Evolutionary conservation across 2,113 vertebrate species (phyloP).

Genomic region (Cervus canadensis): DNA sequence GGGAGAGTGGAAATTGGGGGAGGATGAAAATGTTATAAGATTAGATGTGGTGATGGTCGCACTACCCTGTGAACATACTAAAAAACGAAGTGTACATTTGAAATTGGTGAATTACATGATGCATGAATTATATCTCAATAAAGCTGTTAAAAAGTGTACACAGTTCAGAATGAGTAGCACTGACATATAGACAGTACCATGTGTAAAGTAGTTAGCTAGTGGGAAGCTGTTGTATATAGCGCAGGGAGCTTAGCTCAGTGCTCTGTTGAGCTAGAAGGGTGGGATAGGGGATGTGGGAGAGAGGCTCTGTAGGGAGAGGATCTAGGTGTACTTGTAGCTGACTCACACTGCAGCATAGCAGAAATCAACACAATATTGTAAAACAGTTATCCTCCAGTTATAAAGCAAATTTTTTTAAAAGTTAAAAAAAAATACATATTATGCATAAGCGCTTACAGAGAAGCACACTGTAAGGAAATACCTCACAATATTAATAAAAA

Average conservation of each 20-base stretch:
- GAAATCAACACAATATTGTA: not conserved
- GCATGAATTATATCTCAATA: not conserved
- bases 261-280: not conserved
- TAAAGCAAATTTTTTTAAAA: not conserved
- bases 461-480: not conserved
- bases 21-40: conserved; percentile 5
- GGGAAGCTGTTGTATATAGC: not conserved
- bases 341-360: not conserved
- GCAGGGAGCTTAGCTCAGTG: not conserved
- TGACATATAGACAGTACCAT: not conserved
- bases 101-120: not conserved
- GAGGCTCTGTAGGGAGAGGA: not conserved
- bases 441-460: not conserved
- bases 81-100: not conserved
- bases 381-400: not conserved
- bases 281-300: not conserved
- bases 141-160: not conserved
- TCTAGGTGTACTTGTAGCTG: not conserved
- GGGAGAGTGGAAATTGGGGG: not conserved
- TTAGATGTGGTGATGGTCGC: not conserved
- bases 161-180: not conserved
- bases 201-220: not conserved
- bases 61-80: not conserved
- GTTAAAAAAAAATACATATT: not conserved
- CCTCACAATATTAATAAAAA: not conserved